Percentiles rank a stretch among this genome's conserved stretches.
Evolutionary conservation across 2,113 vertebrate genomes (phyloP).

Genomic region (Leptodactylus fuscus): DNA sequence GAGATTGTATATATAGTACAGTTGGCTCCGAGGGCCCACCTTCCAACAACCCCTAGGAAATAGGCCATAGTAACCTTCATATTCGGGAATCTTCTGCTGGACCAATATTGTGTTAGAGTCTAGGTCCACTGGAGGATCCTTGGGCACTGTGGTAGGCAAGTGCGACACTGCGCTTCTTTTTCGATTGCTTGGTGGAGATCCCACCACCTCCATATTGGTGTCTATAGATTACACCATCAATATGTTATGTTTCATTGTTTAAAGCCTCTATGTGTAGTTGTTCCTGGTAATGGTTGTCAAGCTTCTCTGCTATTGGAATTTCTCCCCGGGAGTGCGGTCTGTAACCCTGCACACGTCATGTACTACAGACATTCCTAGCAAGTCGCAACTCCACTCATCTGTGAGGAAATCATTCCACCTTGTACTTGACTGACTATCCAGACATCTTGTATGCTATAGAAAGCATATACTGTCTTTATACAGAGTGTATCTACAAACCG

Average conservation of each 20-base stretch:
- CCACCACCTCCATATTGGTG: neutral
- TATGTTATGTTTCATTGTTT: neutral
- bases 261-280: neutral
- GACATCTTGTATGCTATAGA: neutral
- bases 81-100: too few relatives aligned
- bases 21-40: too few relatives aligned
- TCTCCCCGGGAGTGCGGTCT: neutral
- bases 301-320: neutral
- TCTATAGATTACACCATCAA: neutral
- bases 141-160: too few relatives aligned
- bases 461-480: neutral
- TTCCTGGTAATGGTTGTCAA: conserved; percentile 10
- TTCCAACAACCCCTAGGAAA: too few relatives aligned
- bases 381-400: neutral
- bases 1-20: too few relatives aligned
- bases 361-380: neutral
- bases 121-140: too few relatives aligned
- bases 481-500: neutral
- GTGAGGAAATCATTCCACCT: neutral
- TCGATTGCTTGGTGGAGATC: neutral
- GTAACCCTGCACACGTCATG: neutral
- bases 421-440: neutral
- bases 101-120: too few relatives aligned
- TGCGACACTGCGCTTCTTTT: too few relatives aligned
- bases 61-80: too few relatives aligned